A percentile compares a stretch with the other conserved stretches of the same genome.
Evolutionary conservation across 1,140 invertebrate species (phyloP).

Genomic region (Physella acuta): DNA sequence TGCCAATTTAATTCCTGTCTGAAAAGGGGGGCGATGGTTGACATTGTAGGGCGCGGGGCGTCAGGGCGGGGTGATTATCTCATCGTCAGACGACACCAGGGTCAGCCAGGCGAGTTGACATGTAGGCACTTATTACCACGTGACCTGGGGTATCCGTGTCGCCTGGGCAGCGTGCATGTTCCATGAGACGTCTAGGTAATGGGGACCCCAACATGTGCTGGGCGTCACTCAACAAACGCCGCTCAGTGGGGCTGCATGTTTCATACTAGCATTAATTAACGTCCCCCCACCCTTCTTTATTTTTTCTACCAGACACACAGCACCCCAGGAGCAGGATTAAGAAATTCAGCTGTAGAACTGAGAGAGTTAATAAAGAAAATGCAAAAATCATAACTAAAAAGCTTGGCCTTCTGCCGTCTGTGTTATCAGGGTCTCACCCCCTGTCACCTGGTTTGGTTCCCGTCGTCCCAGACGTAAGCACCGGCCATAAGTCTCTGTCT

Average conservation of each 20-base stretch:
- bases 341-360: constrained; percentile 16
- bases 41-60: no score
- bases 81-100: no score
- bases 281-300: neutral
- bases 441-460: constrained; percentile 15
- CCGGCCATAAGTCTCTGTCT: constrained; percentile 6
- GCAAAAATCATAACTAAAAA: constrained; percentile 2
- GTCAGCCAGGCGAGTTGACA: no score
- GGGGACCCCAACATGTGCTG: no score
- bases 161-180: no score
- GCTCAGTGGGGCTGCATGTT: constrained; percentile 10
- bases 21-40: no score
- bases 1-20: no score
- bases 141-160: no score
- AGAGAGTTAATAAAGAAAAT: constrained; percentile 16
- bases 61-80: no score
- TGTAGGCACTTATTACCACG: no score
- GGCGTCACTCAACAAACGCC: neutral
- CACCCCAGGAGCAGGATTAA: neutral
- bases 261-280: constrained; percentile 13
- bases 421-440: constrained; percentile 15
- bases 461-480: constrained; percentile 6
- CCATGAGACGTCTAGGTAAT: no score
- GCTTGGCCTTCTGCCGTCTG: constrained; percentile 11
- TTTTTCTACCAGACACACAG: no score